A percentile compares a stretch with the other conserved stretches of the same genome.
These are phyloP conservation scores for Leptopilina syphax DNA, from an alignment of 2,888 invertebrate species.

Conservation along the genomic window DNA sequence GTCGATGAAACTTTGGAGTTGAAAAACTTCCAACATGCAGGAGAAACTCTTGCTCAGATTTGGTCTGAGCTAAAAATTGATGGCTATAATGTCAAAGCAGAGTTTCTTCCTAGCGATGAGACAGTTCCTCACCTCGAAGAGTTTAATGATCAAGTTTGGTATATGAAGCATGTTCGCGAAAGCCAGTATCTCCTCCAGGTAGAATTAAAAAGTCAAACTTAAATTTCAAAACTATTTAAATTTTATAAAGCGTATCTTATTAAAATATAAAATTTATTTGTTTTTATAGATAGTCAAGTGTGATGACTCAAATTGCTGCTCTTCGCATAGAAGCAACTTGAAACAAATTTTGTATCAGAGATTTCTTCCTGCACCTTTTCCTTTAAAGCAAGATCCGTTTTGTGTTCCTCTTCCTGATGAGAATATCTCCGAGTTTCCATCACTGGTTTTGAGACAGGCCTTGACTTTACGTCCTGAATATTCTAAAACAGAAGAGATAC, in stretches of 20 bases:
- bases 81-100: slow-evolving; percentile 53
- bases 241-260: background rate
- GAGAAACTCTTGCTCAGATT: slow-evolving; percentile 66
- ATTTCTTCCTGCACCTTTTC: too few species aligned
- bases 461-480: too few species aligned
- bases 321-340: too few species aligned
- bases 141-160: slow-evolving; percentile 30
- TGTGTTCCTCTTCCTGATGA: too few species aligned
- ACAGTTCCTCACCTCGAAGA: slow-evolving; percentile 40
- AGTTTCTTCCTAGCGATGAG: slow-evolving; percentile 56
- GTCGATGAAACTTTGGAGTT: slow-evolving; percentile 66
- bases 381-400: too few species aligned
- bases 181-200: slow-evolving; percentile 33
- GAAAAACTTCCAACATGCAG: slow-evolving; percentile 68
- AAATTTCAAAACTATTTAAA: background rate
- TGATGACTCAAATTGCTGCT: too few species aligned
- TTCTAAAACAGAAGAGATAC: too few species aligned
- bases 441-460: too few species aligned
- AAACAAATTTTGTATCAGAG: too few species aligned
- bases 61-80: slow-evolving; percentile 66
- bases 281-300: too few species aligned
- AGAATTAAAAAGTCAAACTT: background rate
- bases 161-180: slow-evolving; percentile 41
- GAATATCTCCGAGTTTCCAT: too few species aligned
- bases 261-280: background rate